phyloP scores from a whole-genome alignment of 2,797 vertebrate genomes.

The Morelia viridis region DNA sequence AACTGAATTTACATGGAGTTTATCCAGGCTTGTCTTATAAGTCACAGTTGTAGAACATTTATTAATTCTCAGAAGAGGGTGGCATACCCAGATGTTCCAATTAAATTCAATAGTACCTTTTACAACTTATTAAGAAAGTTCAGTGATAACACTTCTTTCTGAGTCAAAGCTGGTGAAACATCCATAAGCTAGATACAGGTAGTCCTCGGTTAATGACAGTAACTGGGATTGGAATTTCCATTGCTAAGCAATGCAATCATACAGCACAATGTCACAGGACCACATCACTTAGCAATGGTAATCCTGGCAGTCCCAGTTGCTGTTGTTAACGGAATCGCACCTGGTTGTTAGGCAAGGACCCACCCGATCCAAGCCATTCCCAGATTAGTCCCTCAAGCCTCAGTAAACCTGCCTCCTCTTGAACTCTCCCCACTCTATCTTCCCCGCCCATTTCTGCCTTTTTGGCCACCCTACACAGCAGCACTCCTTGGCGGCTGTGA shows the following conservation, averaged over 20 bases:
- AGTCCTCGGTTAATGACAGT: background rate
- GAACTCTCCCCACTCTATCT: no score
- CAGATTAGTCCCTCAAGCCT: background rate
- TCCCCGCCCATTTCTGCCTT: background rate
- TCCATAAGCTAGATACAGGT: background rate
- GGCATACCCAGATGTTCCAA: background rate
- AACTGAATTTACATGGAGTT: background rate
- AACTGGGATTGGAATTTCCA: background rate
- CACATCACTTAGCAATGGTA: background rate
- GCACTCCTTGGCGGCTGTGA: background rate
- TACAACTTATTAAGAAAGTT: background rate
- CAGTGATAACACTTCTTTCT: background rate
- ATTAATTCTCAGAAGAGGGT: background rate
- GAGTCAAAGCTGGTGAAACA: background rate
- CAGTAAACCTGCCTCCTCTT: background rate
- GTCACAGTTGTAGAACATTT: slow-evolving; percentile 6
- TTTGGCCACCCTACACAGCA: background rate
- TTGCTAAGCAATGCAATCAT: background rate
- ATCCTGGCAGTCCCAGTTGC: background rate
- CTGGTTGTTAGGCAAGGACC: background rate
- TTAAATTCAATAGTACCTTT: background rate
- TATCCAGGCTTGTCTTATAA: slow-evolving; percentile 4
- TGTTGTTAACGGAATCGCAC: background rate
- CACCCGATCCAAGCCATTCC: background rate
- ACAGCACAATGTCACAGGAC: background rate